Percentiles rank a stretch among this genome's conserved stretches.
phyloP scores from a whole-genome alignment of 2,797 vertebrate species.

The Acomys russatus region DNA sequence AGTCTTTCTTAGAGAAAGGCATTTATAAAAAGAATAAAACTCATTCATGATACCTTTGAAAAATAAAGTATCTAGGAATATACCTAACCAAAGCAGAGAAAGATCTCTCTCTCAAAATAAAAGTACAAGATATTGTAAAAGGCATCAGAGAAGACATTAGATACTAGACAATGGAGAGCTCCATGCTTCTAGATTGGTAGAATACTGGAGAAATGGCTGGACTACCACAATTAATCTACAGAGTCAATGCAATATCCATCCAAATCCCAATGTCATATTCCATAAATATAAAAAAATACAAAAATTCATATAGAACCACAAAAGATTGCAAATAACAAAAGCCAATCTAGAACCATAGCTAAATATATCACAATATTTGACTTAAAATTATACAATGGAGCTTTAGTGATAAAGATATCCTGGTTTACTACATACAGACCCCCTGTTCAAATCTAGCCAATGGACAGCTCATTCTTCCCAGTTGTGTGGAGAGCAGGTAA shows the following conservation, averaged over 20 bases:
- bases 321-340: background rate
- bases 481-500: too few relatives aligned
- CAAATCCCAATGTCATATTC: background rate
- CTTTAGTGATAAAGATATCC: background rate
- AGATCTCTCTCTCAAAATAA: background rate
- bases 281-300: background rate
- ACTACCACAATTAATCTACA: background rate
- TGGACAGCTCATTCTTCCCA: too few relatives aligned
- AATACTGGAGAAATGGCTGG: background rate
- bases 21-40: background rate
- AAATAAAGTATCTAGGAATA: background rate
- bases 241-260: background rate
- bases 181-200: too few relatives aligned
- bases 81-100: background rate
- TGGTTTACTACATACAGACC: background rate
- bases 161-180: background rate
- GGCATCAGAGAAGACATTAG: background rate
- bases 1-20: background rate
- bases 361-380: background rate
- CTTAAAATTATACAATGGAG: background rate
- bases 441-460: too few relatives aligned
- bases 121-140: background rate
- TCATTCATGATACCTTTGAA: too few relatives aligned
- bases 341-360: background rate
- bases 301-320: background rate